Evolutionary conservation across 2,797 vertebrate species (phyloP), one percentile per base, ranked within the genome.

Genomic region (Pipistrellus pipistrellus): DNA sequence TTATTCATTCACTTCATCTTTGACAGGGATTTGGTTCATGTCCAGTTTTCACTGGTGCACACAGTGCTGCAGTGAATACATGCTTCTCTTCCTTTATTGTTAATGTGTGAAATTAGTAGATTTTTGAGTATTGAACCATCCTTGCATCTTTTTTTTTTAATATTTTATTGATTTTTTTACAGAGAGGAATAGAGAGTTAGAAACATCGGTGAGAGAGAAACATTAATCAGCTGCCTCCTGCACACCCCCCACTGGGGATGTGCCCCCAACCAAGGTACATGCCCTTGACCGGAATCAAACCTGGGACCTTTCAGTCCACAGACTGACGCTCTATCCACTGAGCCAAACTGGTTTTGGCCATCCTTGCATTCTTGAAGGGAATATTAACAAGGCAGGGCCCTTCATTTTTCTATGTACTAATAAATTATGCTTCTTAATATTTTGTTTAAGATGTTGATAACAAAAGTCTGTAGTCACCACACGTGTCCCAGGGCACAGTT

Each of bases 1-100:
- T 84, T 27, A 21, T 30, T 35, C 4, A 55, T 51, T 51, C 23
- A 0, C 10, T 25, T 35, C 27, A 4, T 27, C 41, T 35, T n/a
- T 9, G 32, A 32, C 64, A 59, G 55, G 51, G 4, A 4, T 35
- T 66, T 53, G 76, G 46, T 41, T 25, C 81, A 4, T 0, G 27
- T 55, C 83, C 38, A 25, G 0, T 46, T 69, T 41, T 32, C n/a
- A 1, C 38, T 2, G 4, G 30, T 8, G 2, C 10, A 0, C 15
- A 2, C 44, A 8, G 64, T 1, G 6, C 18, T 30, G 2, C 35
- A 0, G 1, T 0, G 20, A 53, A 23, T 4, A 0, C 12, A 1
- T 0, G 2, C 0, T 11, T 51, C 75, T n/a, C 59, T 48, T 38
- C 30, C 41, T 44, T 68, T 9, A 30, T 35, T 23, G 3, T 14